phyloP scores from a whole-genome alignment of 1,140 invertebrate genomes.

The Radopholus similis region DNA sequence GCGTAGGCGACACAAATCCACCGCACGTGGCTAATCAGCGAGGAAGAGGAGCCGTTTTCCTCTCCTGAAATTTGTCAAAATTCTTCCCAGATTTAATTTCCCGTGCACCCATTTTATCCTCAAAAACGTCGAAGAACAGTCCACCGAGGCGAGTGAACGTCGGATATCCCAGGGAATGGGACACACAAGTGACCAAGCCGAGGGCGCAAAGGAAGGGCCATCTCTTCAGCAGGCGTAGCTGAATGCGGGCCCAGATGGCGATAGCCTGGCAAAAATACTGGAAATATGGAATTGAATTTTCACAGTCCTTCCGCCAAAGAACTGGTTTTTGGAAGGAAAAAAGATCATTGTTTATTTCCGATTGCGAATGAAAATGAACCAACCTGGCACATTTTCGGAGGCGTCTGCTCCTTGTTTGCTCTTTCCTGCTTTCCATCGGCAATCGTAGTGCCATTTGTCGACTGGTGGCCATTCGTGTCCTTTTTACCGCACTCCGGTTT shows the following conservation, averaged over 20 bases:
- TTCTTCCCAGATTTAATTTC: background rate
- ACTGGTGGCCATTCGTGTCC: background rate
- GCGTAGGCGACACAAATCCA: slow-evolving; percentile 23
- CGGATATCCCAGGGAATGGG: slow-evolving; percentile 21
- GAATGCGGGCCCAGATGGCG: background rate
- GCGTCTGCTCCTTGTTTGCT: background rate
- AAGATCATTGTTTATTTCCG: too few relatives aligned
- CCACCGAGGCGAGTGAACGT: slow-evolving; percentile 15
- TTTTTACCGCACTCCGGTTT: slow-evolving; percentile 4
- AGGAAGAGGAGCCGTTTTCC: background rate
- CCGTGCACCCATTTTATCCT: background rate
- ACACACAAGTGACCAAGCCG: slow-evolving; percentile 16
- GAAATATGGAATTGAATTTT: too few relatives aligned
- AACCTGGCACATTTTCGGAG: background rate
- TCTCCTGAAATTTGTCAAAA: background rate
- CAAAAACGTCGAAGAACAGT: slow-evolving; percentile 26
- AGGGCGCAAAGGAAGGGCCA: slow-evolving; percentile 1
- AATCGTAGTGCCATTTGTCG: background rate
- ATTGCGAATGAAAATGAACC: background rate
- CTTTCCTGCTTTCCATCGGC: background rate
- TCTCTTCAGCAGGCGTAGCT: slow-evolving; percentile 1
- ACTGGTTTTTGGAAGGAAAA: too few relatives aligned
- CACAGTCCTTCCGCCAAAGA: background rate
- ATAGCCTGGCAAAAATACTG: background rate
- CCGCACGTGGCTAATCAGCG: background rate